Evolutionary conservation across 2,888 invertebrate species (phyloP), one percentile per base, ranked within the genome.

Genomic region (Tenthredo scrophulariae): DNA sequence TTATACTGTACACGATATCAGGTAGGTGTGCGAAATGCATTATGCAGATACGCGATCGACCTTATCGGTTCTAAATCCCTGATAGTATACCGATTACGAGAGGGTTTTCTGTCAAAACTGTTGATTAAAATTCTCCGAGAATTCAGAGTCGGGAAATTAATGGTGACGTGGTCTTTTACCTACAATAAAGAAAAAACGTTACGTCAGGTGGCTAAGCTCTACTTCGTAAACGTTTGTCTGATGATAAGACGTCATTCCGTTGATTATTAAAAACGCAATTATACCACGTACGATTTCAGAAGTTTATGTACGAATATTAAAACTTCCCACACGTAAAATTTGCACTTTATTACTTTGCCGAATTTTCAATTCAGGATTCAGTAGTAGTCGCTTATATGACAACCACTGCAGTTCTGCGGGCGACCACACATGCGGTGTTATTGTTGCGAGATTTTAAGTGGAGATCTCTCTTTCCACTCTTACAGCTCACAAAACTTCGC

Each of bases 371-470:
- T 46, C 43, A 40, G 40, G 15, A 54, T 72, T 46, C 84, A 18
- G 70, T 40, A 29, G 50, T 15, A 29, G 50, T 13, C 67, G 84
- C 62, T 26, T n/a, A n/a, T 86, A 54, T 86, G 87, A 85, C 74
- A 80, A 86, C 84, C 86, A 84, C 87, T 70, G 86, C 67, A 29
- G 29, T n/a, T 37, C 33, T 72, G 13, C 62, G 5, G 46, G 22
- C 58, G 80, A 80, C 91, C 92, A 92, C 92, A 92, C 92, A 90
- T 89, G 90, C 87, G 77, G 62, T 91, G 89, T 92, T 92, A 91
- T 92, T 91, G 89, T 92, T 91, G 89, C 90, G 40, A 58, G 62
- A 80, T 54, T 18, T 43, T 54, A 89, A 92, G 91, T 90, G 91
- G 90, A 89, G 80, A 77, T 89, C 89, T 88, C 89, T 89, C 89